Evolutionary conservation across 2,797 vertebrate species (phyloP), one percentile per base, ranked within the genome.

Genomic region (Lophotriccus pileatus): DNA sequence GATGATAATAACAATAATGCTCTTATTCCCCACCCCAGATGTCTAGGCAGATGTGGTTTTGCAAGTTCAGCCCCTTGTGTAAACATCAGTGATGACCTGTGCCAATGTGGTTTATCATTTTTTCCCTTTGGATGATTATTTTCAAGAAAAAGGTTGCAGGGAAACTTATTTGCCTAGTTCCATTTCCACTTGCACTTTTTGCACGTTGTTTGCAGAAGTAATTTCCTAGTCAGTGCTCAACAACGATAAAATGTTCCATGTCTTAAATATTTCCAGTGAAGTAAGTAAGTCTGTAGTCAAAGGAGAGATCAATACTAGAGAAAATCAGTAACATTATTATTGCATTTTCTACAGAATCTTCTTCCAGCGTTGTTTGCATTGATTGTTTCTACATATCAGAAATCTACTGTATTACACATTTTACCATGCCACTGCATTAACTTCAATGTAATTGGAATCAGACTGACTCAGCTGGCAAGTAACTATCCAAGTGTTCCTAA

Each of bases 191-290:
- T 44, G 41, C 8, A 49, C 44, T 94, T 94, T 77, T 43, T 89
- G n/a, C n/a, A 89, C 84, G 18, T 78, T 25, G 90, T 84, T 95
- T 92, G n/a, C 46, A 84, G 59, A 87, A 80, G 15, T 62, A 74
- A 87, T 92, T 91, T 95, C 77, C 41, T 91, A 37, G 60, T 69
- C n/a, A 85, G 24, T 81, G 36, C 69, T 87, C 89, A 89, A 64
- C 66, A 55, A 79, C 66, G 92, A 53, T 49, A 88, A 91, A 95
- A 52, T 72, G 6, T 27, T 84, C 53, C 13, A 67, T 49, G 14
- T 52, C 53, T 88, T 91, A 88, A 91, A 78, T 75, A 95, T 92
- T 95, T 96, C 52, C 85, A 74, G 14, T 44, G 21, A 94, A 63
- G 12, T 62, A 95, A 73, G 11, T 32, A 69, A 63, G 1, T 25